These are phyloP conservation scores for Mesocricetus auratus DNA, from an alignment of 2,113 vertebrate species.

Conservation along the genomic window DNA sequence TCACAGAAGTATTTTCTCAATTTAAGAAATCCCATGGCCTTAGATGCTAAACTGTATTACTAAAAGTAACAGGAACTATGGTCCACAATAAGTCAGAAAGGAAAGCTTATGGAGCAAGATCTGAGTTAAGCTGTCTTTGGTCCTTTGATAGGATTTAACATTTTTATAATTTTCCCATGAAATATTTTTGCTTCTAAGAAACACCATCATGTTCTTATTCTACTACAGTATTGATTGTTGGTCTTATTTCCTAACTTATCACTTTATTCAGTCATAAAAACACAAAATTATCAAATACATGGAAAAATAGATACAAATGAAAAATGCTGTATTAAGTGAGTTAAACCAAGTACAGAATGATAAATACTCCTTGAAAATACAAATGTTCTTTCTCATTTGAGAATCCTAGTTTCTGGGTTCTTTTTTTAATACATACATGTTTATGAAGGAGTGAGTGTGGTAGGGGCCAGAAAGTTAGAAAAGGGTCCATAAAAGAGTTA, in stretches of 20 bases:
- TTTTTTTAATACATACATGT: background rate
- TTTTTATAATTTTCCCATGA: slow-evolving; percentile 19
- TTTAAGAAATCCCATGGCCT: slow-evolving; percentile 18
- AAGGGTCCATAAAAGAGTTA: too few species aligned
- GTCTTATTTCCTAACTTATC: slow-evolving; percentile 32
- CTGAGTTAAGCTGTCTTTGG: background rate
- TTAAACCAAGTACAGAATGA: background rate
- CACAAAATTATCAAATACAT: background rate
- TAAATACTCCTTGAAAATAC: too few species aligned
- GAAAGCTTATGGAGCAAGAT: background rate
- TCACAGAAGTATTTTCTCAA: background rate
- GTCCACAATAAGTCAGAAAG: slow-evolving; percentile 11
- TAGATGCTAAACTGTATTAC: background rate
- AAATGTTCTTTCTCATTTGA: background rate
- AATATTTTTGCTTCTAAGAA: slow-evolving; percentile 30
- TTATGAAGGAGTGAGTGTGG: background rate
- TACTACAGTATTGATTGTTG: background rate
- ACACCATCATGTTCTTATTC: background rate
- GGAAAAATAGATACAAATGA: background rate
- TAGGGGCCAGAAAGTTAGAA: too few species aligned
- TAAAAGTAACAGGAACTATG: background rate
- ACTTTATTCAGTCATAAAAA: background rate
- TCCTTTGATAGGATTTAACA: background rate
- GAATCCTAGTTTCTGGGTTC: background rate
- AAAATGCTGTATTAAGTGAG: background rate